These are phyloP conservation scores for Amiota communis DNA, from an alignment of 2,888 invertebrate genomes.

Conservation along the genomic window DNA sequence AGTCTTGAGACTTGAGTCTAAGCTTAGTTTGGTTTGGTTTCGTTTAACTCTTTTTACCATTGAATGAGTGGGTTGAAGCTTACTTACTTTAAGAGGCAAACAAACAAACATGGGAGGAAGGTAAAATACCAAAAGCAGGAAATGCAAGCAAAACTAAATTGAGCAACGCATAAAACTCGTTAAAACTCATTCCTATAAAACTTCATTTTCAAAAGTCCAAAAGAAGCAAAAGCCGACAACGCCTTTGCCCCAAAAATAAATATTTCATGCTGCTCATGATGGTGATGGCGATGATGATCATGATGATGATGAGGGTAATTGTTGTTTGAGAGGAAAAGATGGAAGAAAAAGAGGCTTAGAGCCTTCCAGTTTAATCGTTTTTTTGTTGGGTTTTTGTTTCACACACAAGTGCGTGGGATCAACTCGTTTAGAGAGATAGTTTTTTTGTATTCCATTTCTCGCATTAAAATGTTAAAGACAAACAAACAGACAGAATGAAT, in stretches of 20 bases:
- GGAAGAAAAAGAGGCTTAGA: too few relatives aligned
- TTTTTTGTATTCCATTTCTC: not conserved
- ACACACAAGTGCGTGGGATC: constrained; percentile 39
- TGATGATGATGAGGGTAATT: too few relatives aligned
- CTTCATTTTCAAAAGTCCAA: not conserved
- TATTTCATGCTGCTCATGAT: too few relatives aligned
- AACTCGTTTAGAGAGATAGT: constrained; percentile 29
- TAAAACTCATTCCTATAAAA: too few relatives aligned
- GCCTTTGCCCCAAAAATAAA: not conserved
- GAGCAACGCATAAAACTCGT: constrained; percentile 24
- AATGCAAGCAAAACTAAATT: constrained; percentile 45
- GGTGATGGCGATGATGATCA: too few relatives aligned
- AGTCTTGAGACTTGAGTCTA: not conserved
- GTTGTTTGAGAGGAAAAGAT: too few relatives aligned
- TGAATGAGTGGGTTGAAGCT: not conserved
- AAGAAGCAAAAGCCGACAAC: not conserved
- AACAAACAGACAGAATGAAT: not conserved
- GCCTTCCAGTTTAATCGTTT: too few relatives aligned
- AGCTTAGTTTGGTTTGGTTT: not conserved
- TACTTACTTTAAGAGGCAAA: too few relatives aligned
- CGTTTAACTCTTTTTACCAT: constrained; percentile 25
- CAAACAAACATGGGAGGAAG: too few relatives aligned
- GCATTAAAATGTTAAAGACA: not conserved
- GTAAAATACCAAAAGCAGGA: constrained; percentile 46
- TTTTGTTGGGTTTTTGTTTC: too few relatives aligned